Conservation (phyloP, 2,888 invertebrate genomes). For the Pachymerium ferrugineum region DNA sequence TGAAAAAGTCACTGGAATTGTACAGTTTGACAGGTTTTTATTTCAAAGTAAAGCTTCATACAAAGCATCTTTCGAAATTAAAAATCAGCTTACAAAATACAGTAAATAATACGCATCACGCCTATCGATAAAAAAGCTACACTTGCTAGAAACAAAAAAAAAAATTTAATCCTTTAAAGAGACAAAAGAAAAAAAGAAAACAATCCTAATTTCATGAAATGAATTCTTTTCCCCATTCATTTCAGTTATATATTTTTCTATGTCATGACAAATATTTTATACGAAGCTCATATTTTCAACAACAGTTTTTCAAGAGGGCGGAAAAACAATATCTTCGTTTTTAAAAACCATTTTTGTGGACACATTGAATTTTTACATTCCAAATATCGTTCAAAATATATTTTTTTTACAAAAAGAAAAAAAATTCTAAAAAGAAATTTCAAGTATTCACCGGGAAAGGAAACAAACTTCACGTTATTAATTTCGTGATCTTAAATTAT, state of each 20-base stretch:
- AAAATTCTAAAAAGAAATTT: no score
- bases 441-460: no score
- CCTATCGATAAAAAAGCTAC: neutral
- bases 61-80: slow-evolving; percentile 18
- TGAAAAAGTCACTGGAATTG: neutral
- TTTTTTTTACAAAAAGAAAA: no score
- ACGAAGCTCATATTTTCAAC: slow-evolving; percentile 1
- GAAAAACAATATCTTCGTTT: neutral
- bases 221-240: neutral
- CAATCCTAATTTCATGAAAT: neutral
- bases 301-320: no score
- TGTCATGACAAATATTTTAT: slow-evolving; percentile 4
- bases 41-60: slow-evolving; percentile 20
- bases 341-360: neutral
- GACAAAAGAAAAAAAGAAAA: neutral
- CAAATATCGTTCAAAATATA: neutral
- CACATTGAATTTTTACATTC: no score
- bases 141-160: neutral
- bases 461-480: no score
- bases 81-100: slow-evolving; percentile 18
- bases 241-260: neutral
- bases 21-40: slow-evolving; percentile 18
- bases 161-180: neutral
- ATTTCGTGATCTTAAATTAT: neutral
- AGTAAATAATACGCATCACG: slow-evolving; percentile 5